These are phyloP conservation scores for Ammodytes dubius DNA, from an alignment of 2,113 vertebrate genomes.

Conservation along the genomic window DNA sequence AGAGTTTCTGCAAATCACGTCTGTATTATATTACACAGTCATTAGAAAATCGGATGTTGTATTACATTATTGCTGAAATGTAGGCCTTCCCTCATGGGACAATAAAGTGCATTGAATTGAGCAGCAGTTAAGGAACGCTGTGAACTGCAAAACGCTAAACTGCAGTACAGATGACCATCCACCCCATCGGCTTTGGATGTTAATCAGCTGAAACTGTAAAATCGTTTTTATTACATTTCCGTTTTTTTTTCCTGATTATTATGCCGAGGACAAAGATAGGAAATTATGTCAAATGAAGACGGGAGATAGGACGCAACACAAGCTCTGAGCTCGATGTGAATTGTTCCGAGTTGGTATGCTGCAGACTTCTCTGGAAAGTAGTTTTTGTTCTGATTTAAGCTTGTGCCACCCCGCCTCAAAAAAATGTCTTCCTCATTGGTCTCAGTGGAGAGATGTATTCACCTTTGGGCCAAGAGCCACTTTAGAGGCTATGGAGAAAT, in stretches of 20 bases:
- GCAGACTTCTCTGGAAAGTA: constrained; percentile 19
- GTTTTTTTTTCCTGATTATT: constrained; percentile 44
- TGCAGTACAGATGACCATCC: constrained; percentile 35
- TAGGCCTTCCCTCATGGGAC: constrained; percentile 19
- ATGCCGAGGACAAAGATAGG: constrained; percentile 19
- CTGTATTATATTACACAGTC: constrained; percentile 31
- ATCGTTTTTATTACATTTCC: constrained; percentile 54
- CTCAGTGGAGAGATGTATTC: constrained; percentile 21
- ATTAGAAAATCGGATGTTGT: constrained; percentile 47
- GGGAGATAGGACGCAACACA: constrained; percentile 24
- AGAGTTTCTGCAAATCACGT: constrained; percentile 21
- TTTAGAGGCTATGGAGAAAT: constrained; percentile 21
- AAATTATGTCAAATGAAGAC: constrained; percentile 57
- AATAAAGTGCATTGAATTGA: constrained; percentile 35
- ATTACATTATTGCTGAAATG: constrained; percentile 33
- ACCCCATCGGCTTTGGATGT: constrained; percentile 47
- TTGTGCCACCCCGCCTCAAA: constrained; percentile 6
- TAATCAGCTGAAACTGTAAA: constrained; percentile 55
- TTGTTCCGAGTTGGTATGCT: constrained; percentile 35
- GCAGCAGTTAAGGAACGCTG: constrained; percentile 29
- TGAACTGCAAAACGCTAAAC: constrained; percentile 44
- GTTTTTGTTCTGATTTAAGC: constrained; percentile 15
- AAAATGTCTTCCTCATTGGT: constrained; percentile 10
- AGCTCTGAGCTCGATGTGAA: constrained; percentile 36
- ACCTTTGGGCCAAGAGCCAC: constrained; percentile 25